Conservation (phyloP, 2,888 invertebrate genomes). For the Pyrochroa serraticornis region DNA sequence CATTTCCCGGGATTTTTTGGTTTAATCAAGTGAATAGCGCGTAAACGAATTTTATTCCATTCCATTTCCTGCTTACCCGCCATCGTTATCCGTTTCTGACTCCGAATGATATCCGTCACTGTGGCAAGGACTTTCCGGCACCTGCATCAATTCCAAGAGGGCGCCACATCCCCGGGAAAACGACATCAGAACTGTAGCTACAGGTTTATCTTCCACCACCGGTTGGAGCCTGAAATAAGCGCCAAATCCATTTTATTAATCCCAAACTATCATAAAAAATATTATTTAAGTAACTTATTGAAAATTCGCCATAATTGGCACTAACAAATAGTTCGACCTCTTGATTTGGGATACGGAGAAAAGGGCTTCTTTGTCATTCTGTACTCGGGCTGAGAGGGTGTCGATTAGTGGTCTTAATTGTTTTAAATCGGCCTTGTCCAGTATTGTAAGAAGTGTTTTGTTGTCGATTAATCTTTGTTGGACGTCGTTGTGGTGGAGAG, state of each 20-base stretch:
- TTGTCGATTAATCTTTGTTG: conserved; percentile 91
- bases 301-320: not conserved
- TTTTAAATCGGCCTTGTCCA: conserved; percentile 81
- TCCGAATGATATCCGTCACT: conserved; percentile 88
- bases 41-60: not conserved
- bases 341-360: conserved; percentile 73
- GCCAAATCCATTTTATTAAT: not conserved
- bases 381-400: conserved; percentile 78
- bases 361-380: conserved; percentile 89
- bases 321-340: conserved; percentile 42
- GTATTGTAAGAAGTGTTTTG: conserved; percentile 83
- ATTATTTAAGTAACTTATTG: not conserved
- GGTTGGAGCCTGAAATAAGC: conserved; percentile 51
- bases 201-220: conserved; percentile 62
- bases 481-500: conserved; percentile 83
- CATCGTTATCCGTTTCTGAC: conserved; percentile 63
- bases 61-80: conserved; percentile 44
- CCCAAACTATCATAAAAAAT: not conserved
- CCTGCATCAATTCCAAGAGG: conserved; percentile 77
- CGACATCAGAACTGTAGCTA: conserved; percentile 74
- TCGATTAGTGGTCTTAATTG: conserved; percentile 73
- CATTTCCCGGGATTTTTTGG: too few relatives aligned
- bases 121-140: conserved; percentile 61
- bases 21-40: too few relatives aligned
- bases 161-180: conserved; percentile 77